Base-by-base conservation (phyloP, 2,113 vertebrate genomes). In the human region DNA sequence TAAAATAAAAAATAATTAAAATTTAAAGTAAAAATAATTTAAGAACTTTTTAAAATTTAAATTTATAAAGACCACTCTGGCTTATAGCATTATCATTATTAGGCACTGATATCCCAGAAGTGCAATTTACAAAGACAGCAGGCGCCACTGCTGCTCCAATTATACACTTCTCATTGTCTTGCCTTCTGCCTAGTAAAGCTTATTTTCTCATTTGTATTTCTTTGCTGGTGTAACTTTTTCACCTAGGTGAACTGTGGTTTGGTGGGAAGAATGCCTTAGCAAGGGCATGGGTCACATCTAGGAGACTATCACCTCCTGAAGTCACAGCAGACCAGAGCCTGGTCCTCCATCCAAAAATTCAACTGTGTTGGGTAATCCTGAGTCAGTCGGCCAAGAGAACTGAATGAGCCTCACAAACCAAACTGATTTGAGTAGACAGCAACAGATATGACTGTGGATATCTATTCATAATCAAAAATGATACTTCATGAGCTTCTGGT, bases 1-100 rank as follows among this genome's bases (percentile, higher is more conserved):
- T 84, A 89, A 79, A 84, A 52, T 94, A 38, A 80, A 82, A 80
- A 75, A 72, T 9, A 92, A 82, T 82, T 91, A 61, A 66, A 82
- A 52, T 70, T 76, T 45, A 94, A 92, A 59, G 17, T 55, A 93
- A 87, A 94, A 87, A 35, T 61, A 81, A 93, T 35, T 23, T 6
- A 64, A 83, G 83, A 25, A 43, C 17, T 79, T 78, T 90, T 90
- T 2, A 52, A 55, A 14, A 40, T 83, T 84, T 50, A 50, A 55
- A 50, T 61, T 78, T 12, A 16, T 11, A 80, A 61, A 90, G 11
- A 38, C 18, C 38, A 13, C 2, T 12, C 30, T 78, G 25, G 7
- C 23, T 78, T 40, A 17, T 27, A 70, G 11, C 13, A 52, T 43
- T 85, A 48, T 76, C 48, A 14, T 50, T 66, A 18, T 84, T 75